phyloP scores from a whole-genome alignment of 2,113 vertebrate genomes.

The Dipodomys ordii region DNA sequence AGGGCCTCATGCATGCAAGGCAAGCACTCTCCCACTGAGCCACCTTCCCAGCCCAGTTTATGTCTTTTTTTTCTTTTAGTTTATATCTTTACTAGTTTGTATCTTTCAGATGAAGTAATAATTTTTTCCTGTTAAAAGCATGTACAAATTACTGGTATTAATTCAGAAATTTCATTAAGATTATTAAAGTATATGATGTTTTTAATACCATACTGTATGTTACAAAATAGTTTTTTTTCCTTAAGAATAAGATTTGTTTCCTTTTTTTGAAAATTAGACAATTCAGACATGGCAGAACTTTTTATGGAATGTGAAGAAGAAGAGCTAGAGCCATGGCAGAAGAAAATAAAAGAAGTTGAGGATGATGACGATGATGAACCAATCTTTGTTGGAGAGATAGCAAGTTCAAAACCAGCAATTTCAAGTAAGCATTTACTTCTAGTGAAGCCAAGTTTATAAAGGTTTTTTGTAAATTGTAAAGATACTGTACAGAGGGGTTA shows the following conservation, averaged over 20 bases:
- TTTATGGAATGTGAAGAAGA: slow-evolving; percentile 99
- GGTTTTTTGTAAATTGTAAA: neutral
- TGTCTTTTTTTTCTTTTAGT: neutral
- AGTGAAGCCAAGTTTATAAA: slow-evolving; percentile 38
- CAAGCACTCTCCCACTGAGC: too few species aligned
- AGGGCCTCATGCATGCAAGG: too few species aligned
- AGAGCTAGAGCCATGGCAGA: slow-evolving; percentile 98
- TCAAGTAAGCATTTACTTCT: slow-evolving; percentile 85
- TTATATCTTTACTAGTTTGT: neutral
- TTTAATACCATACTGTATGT: neutral
- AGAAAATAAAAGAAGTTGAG: slow-evolving; percentile 92
- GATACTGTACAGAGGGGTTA: too few species aligned
- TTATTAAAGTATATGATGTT: slow-evolving; percentile 43
- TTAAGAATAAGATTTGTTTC: slow-evolving; percentile 56
- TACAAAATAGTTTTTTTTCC: slow-evolving; percentile 24
- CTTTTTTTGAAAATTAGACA: slow-evolving; percentile 66
- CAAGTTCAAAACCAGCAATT: slow-evolving; percentile 90
- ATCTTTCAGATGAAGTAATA: slow-evolving; percentile 34
- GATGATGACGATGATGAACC: slow-evolving; percentile 93
- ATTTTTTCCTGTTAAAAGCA: slow-evolving; percentile 36
- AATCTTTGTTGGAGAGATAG: slow-evolving; percentile 97
- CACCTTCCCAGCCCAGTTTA: too few species aligned
- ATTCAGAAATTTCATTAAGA: slow-evolving; percentile 38
- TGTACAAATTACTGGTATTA: slow-evolving; percentile 33
- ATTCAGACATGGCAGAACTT: slow-evolving; percentile 94